Evolutionary conservation across 2,797 vertebrate species (phyloP), one percentile per base, ranked within the genome.

Genomic region (Microcaecilia unicolor): DNA sequence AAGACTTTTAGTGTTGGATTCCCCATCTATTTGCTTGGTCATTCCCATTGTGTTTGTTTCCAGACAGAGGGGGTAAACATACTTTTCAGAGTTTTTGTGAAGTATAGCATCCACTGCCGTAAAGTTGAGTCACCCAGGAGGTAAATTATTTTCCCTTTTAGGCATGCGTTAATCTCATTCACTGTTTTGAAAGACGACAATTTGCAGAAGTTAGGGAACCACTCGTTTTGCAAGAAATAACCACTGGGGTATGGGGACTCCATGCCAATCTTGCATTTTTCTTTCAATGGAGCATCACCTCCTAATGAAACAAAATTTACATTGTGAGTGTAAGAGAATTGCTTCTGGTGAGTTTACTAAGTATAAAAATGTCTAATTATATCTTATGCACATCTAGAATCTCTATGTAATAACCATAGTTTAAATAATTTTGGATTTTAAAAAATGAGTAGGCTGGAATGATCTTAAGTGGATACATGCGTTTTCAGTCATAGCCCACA

Each of bases 101-200:
- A 22, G 17, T 46, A 35, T 2, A 14, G 0, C 1, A 48, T 45
- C 41, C 54, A 58, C 9, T 44, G 35, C 2, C 15, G 11, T 3
- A 42, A 10, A 0, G 37, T 58, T 0, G 42, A 56, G 17, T 62
- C 44, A 37, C 60, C 51, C 22, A 47, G 28, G 8, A 58, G 27
- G 28, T 62, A 51, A 28, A 52, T 44, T 16, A 48, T 41, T 37
- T 51, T 58, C 10, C 30, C 18, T 22, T 46, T 51, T 28, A 64
- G 33, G 14, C 56, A 63, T 5, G 14, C n/a, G 2, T 28, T 33
- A n/a, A 28, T 45, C n/a, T 43, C 22, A 8, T 1, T 7, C n/a
- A 17, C 13, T 5, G 30, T 34, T 12, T 22, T 15, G 13, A 61
- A 39, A 14, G 36, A 18, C 24, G 16, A 34, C 16, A 46, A 28